Conservation (phyloP, 2,797 vertebrate genomes). For the Eupleurogrammus muticus region DNA sequence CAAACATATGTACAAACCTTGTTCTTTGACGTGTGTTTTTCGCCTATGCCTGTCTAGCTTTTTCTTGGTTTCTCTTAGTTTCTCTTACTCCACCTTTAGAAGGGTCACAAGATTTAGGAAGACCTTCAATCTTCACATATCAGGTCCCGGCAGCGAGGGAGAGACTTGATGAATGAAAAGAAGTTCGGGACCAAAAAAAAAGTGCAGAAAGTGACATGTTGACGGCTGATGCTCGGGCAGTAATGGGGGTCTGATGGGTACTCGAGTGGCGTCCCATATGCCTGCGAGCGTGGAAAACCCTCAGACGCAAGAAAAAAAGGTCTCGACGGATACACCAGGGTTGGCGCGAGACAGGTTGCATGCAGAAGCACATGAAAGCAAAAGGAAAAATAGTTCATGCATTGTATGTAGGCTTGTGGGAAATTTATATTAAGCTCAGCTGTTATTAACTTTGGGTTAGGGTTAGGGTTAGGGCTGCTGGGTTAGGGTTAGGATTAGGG, state of each 20-base stretch:
- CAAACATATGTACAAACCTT: conserved; percentile 15
- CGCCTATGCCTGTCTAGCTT: not conserved
- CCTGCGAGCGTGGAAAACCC: conserved; percentile 3
- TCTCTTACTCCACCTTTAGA: conserved; percentile 64
- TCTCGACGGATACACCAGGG: conserved; percentile 21
- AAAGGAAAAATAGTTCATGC: no score
- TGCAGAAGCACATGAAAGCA: no score
- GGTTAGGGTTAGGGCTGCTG: no score
- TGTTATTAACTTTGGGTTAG: no score
- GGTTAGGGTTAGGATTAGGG: no score
- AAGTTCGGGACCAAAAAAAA: conserved; percentile 69
- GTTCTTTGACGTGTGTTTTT: not conserved
- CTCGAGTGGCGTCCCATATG: conserved; percentile 42
- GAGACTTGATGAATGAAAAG: conserved; percentile 68
- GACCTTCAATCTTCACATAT: conserved; percentile 69
- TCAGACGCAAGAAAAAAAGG: not conserved
- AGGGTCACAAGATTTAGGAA: conserved; percentile 64
- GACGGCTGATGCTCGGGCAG: conserved; percentile 64
- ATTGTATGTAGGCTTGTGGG: no score
- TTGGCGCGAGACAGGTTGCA: not conserved
- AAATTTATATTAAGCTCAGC: no score
- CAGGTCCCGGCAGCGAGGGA: conserved; percentile 53
- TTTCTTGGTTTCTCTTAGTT: conserved; percentile 62
- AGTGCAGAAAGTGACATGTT: conserved; percentile 66
- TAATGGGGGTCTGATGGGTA: conserved; percentile 70